Base-by-base conservation (phyloP, 2,113 vertebrate genomes). In the Coturnix japonica region DNA sequence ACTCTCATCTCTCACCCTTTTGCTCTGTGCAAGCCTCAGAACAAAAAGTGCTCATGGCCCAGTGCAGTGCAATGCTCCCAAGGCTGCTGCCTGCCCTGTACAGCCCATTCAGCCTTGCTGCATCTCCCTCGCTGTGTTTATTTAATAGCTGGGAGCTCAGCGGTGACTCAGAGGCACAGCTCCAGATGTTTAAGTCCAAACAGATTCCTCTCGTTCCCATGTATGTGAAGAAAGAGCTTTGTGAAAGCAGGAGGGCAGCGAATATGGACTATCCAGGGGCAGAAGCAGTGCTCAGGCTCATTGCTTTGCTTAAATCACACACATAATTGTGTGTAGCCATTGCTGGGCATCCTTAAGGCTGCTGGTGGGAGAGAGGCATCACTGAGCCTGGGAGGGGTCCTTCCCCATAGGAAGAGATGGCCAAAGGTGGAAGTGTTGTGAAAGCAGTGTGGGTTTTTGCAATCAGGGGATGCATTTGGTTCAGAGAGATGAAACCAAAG, bases 401-500 rank as follows among this genome's bases (percentile, higher is more conserved):
- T 13, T 39, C n/a, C n/a, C 86, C 25, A 28, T 49, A 4, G 21
- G 26, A 82, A 4, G 30, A 5, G 49, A 5, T 2, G 17, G 73
- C 43, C 64, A 25, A 59, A 81, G 31, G 70, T 53, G 7, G 22
- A 63, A 87, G 33, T 0, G 1, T 31, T 26, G 3, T 3, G 5
- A 28, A 39, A 61, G 26, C 3, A 2, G 31, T 21, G 69, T 7
- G 16, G 1, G 84, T 17, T 89, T 67, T 44, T 78, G 41, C 66
- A 28, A 1, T 44, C 3, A 1, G 71, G 88, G 46, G 73, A 70
- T 74, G 51, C 2, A 0, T 43, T 88, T 69, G 84, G 39, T 89
- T 79, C 84, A 72, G 78, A 87, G 91, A 19, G 30, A 84, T 71
- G 71, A 57, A 93, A 89, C 91, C 90, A 95, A 94, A 92, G 84